Percentiles rank a stretch among this genome's conserved stretches.
phyloP scores from a whole-genome alignment of 2,888 invertebrate species.

The Eupithecia abbreviata region DNA sequence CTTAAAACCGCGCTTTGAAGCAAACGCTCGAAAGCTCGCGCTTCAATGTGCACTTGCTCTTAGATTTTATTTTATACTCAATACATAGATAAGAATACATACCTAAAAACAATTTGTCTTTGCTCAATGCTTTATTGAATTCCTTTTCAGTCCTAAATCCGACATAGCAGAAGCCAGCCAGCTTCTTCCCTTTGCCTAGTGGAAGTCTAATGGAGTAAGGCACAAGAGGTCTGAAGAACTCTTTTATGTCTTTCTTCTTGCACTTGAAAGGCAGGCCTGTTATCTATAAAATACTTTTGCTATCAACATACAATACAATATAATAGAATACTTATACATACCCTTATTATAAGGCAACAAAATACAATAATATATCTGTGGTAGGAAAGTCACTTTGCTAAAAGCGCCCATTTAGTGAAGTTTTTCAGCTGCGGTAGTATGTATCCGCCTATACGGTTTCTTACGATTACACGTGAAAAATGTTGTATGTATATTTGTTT shows the following conservation, averaged over 20 bases:
- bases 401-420: background rate
- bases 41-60: too few relatives aligned
- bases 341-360: background rate
- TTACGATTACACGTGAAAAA: too few relatives aligned
- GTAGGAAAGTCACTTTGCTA: background rate
- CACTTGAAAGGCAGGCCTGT: conserved; percentile 90
- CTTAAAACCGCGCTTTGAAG: too few relatives aligned
- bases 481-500: too few relatives aligned
- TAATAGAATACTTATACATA: background rate
- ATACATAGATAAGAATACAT: conserved; percentile 35
- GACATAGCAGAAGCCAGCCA: conserved; percentile 94
- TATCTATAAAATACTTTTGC: conserved; percentile 84
- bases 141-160: conserved; percentile 93
- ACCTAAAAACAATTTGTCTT: conserved; percentile 94
- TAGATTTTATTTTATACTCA: background rate
- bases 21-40: background rate
- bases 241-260: conserved; percentile 92
- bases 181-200: conserved; percentile 81
- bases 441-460: too few relatives aligned
- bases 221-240: conserved; percentile 92
- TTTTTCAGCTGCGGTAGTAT: too few relatives aligned
- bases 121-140: conserved; percentile 90
- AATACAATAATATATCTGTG: background rate
- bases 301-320: too few relatives aligned
- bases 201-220: conserved; percentile 92